A percentile compares a stretch with the other conserved stretches of the same genome.
Evolutionary conservation across 1,140 invertebrate species (phyloP).

Genomic region (Aphelenchoides besseyi): DNA sequence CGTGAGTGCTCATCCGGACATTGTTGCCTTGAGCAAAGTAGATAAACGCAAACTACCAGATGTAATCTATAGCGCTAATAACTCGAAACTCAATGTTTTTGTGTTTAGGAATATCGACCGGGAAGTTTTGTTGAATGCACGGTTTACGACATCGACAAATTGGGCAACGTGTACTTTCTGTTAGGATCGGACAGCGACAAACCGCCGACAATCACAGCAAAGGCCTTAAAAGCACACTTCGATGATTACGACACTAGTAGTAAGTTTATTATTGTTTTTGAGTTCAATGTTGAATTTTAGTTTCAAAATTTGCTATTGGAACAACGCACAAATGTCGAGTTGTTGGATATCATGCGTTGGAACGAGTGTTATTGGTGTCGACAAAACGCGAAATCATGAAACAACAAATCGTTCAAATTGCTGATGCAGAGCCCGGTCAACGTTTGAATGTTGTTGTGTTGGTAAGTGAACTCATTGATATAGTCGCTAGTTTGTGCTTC

Average conservation of each 20-base stretch:
- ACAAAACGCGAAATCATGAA: slow-evolving; percentile 17
- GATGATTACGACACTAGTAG: slow-evolving; percentile 37
- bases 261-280: slow-evolving; percentile 23
- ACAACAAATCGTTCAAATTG: not conserved
- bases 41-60: slow-evolving; percentile 35
- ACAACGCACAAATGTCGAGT: slow-evolving; percentile 47
- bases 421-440: not conserved
- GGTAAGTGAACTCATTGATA: too few relatives aligned
- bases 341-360: slow-evolving; percentile 43
- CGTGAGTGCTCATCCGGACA: slow-evolving; percentile 15
- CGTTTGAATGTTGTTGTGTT: too few relatives aligned
- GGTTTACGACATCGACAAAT: not conserved
- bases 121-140: not conserved
- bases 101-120: not conserved
- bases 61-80: slow-evolving; percentile 24
- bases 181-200: slow-evolving; percentile 39
- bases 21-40: slow-evolving; percentile 45
- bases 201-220: slow-evolving; percentile 44
- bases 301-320: slow-evolving; percentile 45
- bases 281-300: slow-evolving; percentile 31
- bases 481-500: too few relatives aligned
- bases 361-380: slow-evolving; percentile 48
- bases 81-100: not conserved
- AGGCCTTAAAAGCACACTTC: slow-evolving; percentile 37
- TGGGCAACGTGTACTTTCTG: slow-evolving; percentile 29